Evolutionary conservation across 2,113 vertebrate species (phyloP).

Genomic region (Mormyrus lacerda): DNA sequence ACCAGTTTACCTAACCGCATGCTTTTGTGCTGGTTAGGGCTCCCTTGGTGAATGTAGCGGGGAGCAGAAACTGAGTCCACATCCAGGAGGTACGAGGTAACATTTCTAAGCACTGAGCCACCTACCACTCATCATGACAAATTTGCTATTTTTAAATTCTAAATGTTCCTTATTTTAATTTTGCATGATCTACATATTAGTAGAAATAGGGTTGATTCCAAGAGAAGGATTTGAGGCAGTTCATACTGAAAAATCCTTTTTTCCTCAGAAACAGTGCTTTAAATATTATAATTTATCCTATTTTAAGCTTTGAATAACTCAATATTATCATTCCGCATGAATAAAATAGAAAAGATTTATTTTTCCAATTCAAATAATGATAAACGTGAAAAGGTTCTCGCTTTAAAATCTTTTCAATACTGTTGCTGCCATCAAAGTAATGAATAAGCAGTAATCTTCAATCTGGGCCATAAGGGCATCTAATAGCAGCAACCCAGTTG

Average conservation of each 20-base stretch:
- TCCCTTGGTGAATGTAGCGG: neutral
- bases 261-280: neutral
- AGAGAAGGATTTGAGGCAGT: neutral
- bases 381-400: neutral
- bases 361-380: neutral
- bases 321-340: neutral
- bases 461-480: neutral
- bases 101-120: neutral
- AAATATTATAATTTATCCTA: neutral
- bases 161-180: neutral
- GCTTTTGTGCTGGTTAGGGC: neutral
- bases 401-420: neutral
- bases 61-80: neutral
- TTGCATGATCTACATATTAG: neutral
- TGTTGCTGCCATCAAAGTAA: neutral
- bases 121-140: neutral
- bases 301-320: neutral
- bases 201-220: neutral
- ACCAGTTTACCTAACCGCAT: neutral
- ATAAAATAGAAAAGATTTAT: neutral
- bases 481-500: neutral
- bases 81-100: neutral
- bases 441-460: neutral
- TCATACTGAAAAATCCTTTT: neutral
- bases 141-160: neutral